Evolutionary conservation across 2,888 invertebrate species (phyloP).

Genomic region (Noctuana brunneofusca): DNA sequence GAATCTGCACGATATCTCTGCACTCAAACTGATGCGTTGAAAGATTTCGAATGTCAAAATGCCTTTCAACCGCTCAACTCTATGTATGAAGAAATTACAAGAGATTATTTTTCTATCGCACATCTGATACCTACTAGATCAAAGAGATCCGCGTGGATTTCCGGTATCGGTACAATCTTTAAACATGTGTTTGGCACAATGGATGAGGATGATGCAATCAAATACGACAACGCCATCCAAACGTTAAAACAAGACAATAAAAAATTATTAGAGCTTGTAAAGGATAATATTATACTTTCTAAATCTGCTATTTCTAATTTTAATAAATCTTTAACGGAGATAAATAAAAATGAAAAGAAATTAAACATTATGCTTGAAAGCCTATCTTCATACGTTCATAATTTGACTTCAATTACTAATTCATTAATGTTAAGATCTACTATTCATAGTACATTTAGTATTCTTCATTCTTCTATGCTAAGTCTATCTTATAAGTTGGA

Average conservation of each 20-base stretch:
- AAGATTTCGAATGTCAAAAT: conserved; percentile 8
- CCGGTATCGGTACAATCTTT: conserved; percentile 37
- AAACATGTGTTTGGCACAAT: conserved; percentile 41
- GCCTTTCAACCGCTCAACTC: conserved; percentile 7
- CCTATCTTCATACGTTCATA: conserved; percentile 2
- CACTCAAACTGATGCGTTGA: not conserved
- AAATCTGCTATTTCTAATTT: conserved; percentile 17
- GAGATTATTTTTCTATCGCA: conserved; percentile 13
- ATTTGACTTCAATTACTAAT: conserved; percentile 5
- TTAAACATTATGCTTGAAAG: conserved; percentile 7
- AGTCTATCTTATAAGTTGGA: conserved; percentile 21
- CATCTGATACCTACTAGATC: conserved; percentile 8
- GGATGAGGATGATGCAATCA: conserved; percentile 39
- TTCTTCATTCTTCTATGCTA: conserved; percentile 7
- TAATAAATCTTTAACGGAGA: not conserved
- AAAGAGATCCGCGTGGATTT: conserved; percentile 39
- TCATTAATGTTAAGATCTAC: conserved; percentile 4
- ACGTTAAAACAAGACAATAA: not conserved
- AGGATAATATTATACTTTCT: conserved; percentile 4
- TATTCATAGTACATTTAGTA: conserved; percentile 10
- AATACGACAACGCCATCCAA: conserved; percentile 37
- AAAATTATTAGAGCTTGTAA: conserved; percentile 8
- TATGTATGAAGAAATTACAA: not conserved
- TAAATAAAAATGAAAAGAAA: conserved; percentile 10
- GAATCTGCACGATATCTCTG: conserved; percentile 3